phyloP scores from a whole-genome alignment of 2,797 vertebrate genomes.

The Sebastes trivittatus region DNA sequence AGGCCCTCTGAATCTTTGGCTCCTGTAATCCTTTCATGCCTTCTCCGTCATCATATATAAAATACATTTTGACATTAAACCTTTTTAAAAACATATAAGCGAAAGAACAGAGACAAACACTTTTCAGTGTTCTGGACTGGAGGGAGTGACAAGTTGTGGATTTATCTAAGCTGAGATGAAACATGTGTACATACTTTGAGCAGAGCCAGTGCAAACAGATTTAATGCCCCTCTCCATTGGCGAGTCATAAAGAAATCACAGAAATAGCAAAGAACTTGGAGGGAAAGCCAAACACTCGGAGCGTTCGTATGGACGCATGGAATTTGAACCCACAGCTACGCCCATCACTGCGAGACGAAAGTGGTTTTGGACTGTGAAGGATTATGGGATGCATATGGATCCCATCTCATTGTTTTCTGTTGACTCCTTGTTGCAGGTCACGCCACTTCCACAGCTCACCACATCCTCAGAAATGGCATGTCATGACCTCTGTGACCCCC shows the following conservation, averaged over 20 bases:
- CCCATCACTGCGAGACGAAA: conserved; percentile 31
- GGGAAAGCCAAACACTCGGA: conserved; percentile 47
- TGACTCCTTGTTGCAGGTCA: conserved; percentile 26
- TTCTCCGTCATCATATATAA: conserved; percentile 37
- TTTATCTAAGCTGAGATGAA: conserved; percentile 60
- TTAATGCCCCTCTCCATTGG: conserved; percentile 54
- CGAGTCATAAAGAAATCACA: conserved; percentile 55
- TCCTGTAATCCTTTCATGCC: background rate
- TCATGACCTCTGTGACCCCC: conserved; percentile 27
- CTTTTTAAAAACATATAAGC: conserved; percentile 22
- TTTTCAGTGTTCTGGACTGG: conserved; percentile 22
- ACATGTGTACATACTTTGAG: conserved; percentile 45
- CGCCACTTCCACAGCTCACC: conserved; percentile 17
- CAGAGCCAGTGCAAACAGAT: conserved; percentile 60
- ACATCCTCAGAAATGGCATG: conserved; percentile 33
- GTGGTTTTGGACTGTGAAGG: conserved; percentile 36
- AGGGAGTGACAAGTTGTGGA: conserved; percentile 47
- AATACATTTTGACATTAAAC: conserved; percentile 16
- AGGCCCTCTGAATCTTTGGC: background rate
- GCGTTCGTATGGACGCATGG: conserved; percentile 47
- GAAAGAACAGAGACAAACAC: conserved; percentile 35
- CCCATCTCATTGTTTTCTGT: conserved; percentile 46
- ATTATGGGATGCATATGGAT: conserved; percentile 57
- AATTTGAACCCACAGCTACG: conserved; percentile 51
- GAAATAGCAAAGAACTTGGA: conserved; percentile 49